These are phyloP conservation scores for Phytoseiulus persimilis DNA, from an alignment of 2,888 invertebrate genomes.

Conservation along the genomic window DNA sequence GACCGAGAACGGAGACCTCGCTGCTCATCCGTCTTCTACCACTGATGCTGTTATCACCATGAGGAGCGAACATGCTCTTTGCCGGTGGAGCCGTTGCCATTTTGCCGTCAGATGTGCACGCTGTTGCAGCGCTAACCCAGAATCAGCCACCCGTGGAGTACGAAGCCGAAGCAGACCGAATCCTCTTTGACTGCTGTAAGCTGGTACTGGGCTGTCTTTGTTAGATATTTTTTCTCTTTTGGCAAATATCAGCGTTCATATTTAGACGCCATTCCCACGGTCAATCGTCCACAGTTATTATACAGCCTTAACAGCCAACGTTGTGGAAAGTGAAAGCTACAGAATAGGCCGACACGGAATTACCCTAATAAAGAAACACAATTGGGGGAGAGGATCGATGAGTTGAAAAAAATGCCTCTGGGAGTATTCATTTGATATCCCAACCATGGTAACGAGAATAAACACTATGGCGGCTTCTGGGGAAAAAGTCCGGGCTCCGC, in stretches of 20 bases:
- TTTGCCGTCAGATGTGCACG: neutral
- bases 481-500: no score
- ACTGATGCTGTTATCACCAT: no score
- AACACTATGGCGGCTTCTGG: no score
- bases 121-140: neutral
- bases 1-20: no score
- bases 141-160: slow-evolving; percentile 5
- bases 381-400: neutral
- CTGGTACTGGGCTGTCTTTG: neutral
- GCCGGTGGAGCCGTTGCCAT: neutral
- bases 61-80: no score
- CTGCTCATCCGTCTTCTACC: no score
- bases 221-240: neutral
- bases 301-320: neutral
- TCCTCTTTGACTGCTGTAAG: neutral
- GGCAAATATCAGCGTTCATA: neutral
- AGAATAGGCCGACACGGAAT: neutral
- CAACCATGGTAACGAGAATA: no score
- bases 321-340: neutral
- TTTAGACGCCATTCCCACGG: neutral
- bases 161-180: neutral
- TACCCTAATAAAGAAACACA: neutral
- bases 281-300: neutral
- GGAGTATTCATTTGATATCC: no score
- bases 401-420: neutral